These are phyloP conservation scores for Apistogramma diplotaenia DNA, from an alignment of 2,113 vertebrate species.

Conservation along the genomic window DNA sequence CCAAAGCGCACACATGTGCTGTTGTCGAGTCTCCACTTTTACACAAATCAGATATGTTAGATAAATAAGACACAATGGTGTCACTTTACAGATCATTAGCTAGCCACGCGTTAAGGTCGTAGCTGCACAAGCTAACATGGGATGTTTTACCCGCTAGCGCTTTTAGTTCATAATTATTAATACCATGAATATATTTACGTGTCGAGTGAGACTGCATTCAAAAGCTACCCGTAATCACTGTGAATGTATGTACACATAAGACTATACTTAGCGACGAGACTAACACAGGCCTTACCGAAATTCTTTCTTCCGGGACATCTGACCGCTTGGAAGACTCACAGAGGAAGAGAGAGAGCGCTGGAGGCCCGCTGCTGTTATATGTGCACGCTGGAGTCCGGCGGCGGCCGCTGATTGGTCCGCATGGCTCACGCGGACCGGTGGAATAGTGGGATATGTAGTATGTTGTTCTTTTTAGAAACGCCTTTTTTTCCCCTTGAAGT, in stretches of 20 bases:
- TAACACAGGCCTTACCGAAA: not conserved
- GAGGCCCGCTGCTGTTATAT: not conserved
- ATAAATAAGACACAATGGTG: not conserved
- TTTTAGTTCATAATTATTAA: not conserved
- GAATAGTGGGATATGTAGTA: constrained; percentile 52
- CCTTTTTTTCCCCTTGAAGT: not conserved
- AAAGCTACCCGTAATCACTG: not conserved
- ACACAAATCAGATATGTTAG: not conserved
- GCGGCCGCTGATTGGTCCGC: constrained; percentile 29
- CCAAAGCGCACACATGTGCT: not conserved
- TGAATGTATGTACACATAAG: not conserved
- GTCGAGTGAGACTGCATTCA: not conserved
- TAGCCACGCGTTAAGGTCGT: not conserved
- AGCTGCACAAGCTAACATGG: not conserved
- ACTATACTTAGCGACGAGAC: accelerated
- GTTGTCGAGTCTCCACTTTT: not conserved
- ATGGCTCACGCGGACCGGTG: not conserved
- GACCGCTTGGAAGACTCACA: accelerated
- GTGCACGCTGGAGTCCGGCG: accelerated
- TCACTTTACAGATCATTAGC: not conserved
- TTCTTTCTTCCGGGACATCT: accelerated
- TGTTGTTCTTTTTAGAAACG: accelerated
- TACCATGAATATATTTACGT: not conserved
- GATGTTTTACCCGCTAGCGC: not conserved
- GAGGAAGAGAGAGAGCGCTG: not conserved